Conservation (phyloP, 2,797 vertebrate genomes). For the Neopelma chrysocephalum region DNA sequence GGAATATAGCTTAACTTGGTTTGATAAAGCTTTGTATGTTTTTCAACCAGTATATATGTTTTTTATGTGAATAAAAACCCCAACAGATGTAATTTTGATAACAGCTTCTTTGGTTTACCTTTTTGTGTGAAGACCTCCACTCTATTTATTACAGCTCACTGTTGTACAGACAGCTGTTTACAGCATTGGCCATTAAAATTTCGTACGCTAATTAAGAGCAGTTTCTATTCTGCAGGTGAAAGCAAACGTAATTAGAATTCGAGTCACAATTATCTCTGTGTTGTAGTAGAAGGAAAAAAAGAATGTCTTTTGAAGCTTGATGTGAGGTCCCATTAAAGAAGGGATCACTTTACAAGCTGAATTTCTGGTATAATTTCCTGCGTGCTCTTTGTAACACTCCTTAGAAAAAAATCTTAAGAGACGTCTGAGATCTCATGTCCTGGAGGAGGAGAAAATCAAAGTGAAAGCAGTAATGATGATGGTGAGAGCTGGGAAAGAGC, state of each 20-base stretch:
- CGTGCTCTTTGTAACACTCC: neutral
- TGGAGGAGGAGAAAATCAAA: neutral
- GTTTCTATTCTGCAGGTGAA: neutral
- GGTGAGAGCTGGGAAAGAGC: neutral
- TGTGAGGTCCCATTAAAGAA: neutral
- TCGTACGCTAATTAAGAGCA: neutral
- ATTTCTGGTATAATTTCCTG: neutral
- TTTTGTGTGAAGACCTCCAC: neutral
- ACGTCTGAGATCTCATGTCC: neutral
- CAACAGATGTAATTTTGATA: neutral
- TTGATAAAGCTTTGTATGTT: conserved; percentile 7
- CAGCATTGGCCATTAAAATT: accelerated
- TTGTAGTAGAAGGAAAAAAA: neutral
- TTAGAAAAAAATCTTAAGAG: neutral
- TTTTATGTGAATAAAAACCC: conserved; percentile 7
- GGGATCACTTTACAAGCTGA: neutral
- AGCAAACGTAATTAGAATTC: neutral
- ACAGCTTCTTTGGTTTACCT: neutral
- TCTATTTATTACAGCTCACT: neutral
- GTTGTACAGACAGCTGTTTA: neutral
- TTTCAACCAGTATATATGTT: neutral
- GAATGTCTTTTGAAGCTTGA: neutral
- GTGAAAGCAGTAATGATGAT: neutral
- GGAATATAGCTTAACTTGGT: neutral
- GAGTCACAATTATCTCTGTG: neutral